phyloP scores from a whole-genome alignment of 2,797 vertebrate genomes.

The Rhinatrema bivittatum region DNA sequence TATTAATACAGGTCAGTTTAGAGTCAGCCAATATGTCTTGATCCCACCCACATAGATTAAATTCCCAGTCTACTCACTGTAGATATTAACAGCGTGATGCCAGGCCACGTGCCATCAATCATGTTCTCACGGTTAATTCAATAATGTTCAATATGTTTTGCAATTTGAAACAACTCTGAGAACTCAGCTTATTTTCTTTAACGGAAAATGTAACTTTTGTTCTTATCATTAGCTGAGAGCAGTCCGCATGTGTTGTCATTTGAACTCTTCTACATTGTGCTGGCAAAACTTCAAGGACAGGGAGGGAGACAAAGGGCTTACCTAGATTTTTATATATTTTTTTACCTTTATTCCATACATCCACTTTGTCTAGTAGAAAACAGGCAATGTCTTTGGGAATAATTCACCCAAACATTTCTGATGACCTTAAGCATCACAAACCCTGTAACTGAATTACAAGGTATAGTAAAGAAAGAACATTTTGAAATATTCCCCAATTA shows the following conservation, averaged over 20 bases:
- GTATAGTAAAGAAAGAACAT: too few relatives aligned
- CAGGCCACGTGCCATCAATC: too few relatives aligned
- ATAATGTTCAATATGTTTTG: too few relatives aligned
- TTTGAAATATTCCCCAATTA: too few relatives aligned
- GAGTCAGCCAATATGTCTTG: slow-evolving; percentile 37
- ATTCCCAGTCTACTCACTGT: slow-evolving; percentile 24
- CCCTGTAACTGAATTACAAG: too few relatives aligned
- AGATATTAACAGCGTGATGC: too few relatives aligned
- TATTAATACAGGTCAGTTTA: slow-evolving; percentile 15
- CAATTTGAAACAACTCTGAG: too few relatives aligned
- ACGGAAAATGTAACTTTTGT: neutral
- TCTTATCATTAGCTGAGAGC: slow-evolving; percentile 2
- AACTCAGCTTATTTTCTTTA: too few relatives aligned
- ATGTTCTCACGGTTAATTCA: too few relatives aligned
- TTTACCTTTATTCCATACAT: neutral
- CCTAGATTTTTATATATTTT: slow-evolving; percentile 10
- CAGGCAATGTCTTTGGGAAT: too few relatives aligned
- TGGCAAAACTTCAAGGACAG: slow-evolving; percentile 8
- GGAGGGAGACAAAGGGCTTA: slow-evolving; percentile 9
- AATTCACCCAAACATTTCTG: too few relatives aligned
- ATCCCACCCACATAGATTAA: slow-evolving; percentile 35
- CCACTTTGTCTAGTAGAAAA: neutral
- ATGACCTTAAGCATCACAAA: too few relatives aligned
- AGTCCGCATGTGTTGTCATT: slow-evolving; percentile 13
- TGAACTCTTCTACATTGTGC: slow-evolving; percentile 5